These are phyloP conservation scores for Myiozetetes cayanensis DNA, from an alignment of 2,113 vertebrate genomes.

Conservation along the genomic window DNA sequence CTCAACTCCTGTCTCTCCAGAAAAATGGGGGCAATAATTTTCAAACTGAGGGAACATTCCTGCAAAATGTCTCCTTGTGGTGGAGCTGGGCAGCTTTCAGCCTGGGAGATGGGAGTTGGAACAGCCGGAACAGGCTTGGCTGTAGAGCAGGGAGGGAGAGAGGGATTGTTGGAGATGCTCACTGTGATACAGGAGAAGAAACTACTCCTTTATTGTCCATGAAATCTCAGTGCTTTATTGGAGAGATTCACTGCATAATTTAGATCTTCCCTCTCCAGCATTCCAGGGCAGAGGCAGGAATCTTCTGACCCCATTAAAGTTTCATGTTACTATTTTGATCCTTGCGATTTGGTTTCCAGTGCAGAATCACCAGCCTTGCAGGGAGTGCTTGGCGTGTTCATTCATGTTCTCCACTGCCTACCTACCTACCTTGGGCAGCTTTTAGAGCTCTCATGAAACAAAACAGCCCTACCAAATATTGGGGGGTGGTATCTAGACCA, in stretches of 20 bases:
- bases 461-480: conserved; percentile 20
- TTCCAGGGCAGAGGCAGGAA: conserved; percentile 37
- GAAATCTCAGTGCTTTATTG: background rate
- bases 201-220: background rate
- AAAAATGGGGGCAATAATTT: background rate
- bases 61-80: background rate
- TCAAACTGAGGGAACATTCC: background rate
- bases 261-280: conserved; percentile 3
- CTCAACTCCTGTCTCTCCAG: background rate
- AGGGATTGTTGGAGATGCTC: background rate
- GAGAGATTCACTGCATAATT: conserved; percentile 4
- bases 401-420: conserved; percentile 60
- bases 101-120: background rate
- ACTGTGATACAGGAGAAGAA: background rate
- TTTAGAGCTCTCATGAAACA: conserved; percentile 45
- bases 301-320: conserved; percentile 24
- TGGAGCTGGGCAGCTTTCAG: background rate
- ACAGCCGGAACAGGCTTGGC: background rate
- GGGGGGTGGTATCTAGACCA: background rate
- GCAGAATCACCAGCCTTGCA: background rate
- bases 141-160: background rate
- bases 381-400: conserved; percentile 1
- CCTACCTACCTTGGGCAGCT: background rate
- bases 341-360: conserved; percentile 5
- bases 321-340: conserved; percentile 57